Conservation (phyloP, 1,140 invertebrate genomes). For the Brachionus manjavacas region DNA sequence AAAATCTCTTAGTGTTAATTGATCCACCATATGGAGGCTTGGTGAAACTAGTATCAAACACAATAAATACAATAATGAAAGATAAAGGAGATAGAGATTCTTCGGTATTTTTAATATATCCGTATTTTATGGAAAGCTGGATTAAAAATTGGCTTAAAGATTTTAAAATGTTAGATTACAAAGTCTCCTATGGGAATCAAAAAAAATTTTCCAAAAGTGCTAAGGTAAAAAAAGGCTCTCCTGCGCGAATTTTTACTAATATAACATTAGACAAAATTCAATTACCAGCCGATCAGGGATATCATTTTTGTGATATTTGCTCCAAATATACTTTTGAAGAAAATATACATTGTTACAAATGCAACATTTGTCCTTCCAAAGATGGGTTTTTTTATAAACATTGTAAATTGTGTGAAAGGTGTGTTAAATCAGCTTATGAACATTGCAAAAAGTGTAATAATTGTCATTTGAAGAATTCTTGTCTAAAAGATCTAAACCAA, state of each 20-base stretch:
- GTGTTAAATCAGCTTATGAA: not conserved
- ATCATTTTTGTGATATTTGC: conserved; percentile 33
- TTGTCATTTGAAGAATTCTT: conserved; percentile 11
- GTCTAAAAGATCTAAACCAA: not conserved
- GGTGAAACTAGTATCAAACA: not conserved
- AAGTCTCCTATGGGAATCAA: conserved; percentile 36
- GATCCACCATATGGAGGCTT: conserved; percentile 41
- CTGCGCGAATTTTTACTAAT: conserved; percentile 35
- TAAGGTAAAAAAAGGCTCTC: conserved; percentile 30
- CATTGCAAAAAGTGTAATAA: conserved; percentile 24
- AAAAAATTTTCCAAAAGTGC: conserved; percentile 9
- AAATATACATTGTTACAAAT: conserved; percentile 23
- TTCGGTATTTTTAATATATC: conserved; percentile 17
- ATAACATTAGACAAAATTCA: not conserved
- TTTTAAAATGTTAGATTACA: conserved; percentile 37
- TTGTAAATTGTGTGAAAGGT: conserved; percentile 6
- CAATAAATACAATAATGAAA: not conserved
- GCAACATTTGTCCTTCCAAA: conserved; percentile 17
- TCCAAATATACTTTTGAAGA: conserved; percentile 25
- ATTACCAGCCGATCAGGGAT: not conserved
- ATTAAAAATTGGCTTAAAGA: not conserved
- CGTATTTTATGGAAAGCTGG: conserved; percentile 42
- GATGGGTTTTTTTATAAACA: conserved; percentile 39
- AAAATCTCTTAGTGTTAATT: conserved; percentile 34
- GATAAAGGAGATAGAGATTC: not conserved